A percentile compares a stretch with the other conserved stretches of the same genome.
These are phyloP conservation scores for Eurytoma adleriae DNA, from an alignment of 2,888 invertebrate species.

Conservation along the genomic window DNA sequence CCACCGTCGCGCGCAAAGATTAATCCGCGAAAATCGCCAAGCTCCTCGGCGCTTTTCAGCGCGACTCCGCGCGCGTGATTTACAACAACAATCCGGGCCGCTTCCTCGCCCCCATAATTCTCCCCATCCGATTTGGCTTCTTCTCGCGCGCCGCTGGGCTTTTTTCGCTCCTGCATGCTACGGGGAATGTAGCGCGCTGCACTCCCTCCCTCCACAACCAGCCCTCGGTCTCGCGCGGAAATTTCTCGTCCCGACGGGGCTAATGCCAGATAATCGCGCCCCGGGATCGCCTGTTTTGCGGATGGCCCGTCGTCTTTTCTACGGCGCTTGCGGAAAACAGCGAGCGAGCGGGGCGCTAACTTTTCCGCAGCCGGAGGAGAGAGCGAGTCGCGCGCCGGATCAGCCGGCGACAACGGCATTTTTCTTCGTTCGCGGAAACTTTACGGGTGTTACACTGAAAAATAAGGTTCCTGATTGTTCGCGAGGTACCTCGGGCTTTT, in stretches of 20 bases:
- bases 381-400: neutral
- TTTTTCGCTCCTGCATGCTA: neutral
- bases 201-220: neutral
- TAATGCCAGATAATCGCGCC: constrained; percentile 46
- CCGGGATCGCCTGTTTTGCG: constrained; percentile 13
- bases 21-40: neutral
- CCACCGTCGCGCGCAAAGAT: neutral
- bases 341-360: too few relatives aligned
- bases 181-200: neutral
- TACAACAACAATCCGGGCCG: constrained; percentile 45
- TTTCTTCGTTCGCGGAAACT: neutral
- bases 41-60: neutral
- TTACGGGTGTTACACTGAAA: neutral
- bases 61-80: constrained; percentile 41
- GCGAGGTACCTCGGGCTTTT: too few relatives aligned
- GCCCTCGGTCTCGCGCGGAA: neutral
- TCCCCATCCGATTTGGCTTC: constrained; percentile 37
- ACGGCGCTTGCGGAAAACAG: neutral
- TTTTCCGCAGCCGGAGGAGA: neutral
- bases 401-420: neutral
- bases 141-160: neutral
- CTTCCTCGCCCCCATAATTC: constrained; percentile 26
- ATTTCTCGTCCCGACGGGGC: constrained; percentile 28
- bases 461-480: too few relatives aligned
- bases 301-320: neutral